Base-by-base conservation (phyloP, 2,797 vertebrate genomes). In the Pyrocephalus nanus region DNA sequence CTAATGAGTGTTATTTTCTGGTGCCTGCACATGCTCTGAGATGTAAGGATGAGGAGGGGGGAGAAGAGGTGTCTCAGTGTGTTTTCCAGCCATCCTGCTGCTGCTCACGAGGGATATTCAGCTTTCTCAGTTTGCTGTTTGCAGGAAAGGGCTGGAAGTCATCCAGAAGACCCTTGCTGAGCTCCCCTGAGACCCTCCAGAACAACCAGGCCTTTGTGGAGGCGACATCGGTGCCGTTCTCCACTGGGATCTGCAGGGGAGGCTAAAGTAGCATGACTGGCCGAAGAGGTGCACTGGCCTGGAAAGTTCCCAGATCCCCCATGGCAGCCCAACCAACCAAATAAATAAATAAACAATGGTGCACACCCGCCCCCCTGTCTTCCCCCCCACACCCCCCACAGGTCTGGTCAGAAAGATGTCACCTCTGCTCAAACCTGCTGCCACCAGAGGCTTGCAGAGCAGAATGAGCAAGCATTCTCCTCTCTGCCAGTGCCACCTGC, bases 171-270 rank as follows among this genome's bases (percentile, higher is more conserved):
- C 60, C 47, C 54, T 54, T 3, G 6, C 53, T 73, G 75, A 76
- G 38, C 40, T 67, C 65, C 27, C 36, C 51, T 15, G 65, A 88
- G 62, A 40, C 58, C 65, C 50, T 38, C 11, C 0, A 1, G 79
- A 74, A 69, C 54, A 87, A 47, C 12, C 9, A 2, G 62, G 61
- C 53, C 62, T 61, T 79, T 3, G 13, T 6, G 0, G 88, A 77
- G 58, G 53, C 54, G 8, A 25, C 4, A 15, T 80, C 1, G 43
- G 83, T 95, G 92, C 94, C 94, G 92, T 97, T 97, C 95, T 97
- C 92, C 29, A 2, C 48, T 54, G 86, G 92, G 95, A 97, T 95
- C 96, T 97, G 96, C 96, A 97, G 96, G 95, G 96, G 96, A 97
- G 94, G 96, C 96, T 96, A 84, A 96, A 95, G 96, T 54, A 93